phyloP scores from a whole-genome alignment of 2,797 vertebrate species.

The Potorous gilbertii region DNA sequence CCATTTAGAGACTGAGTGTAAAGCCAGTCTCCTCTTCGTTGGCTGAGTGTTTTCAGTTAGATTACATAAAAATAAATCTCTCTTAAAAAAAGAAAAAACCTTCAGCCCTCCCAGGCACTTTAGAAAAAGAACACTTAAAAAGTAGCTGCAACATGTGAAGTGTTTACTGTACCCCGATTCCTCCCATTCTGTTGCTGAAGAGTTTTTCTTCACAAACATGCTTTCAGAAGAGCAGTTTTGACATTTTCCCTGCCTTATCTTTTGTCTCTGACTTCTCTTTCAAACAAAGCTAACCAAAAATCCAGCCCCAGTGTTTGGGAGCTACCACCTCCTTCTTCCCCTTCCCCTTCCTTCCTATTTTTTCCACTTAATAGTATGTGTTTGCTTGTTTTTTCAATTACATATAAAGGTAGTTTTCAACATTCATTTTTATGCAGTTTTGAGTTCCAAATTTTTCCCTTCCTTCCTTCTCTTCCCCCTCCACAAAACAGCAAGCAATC shows the following conservation, averaged over 20 bases:
- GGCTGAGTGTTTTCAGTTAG: background rate
- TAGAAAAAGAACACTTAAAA: slow-evolving; percentile 26
- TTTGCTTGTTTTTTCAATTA: background rate
- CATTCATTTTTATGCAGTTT: background rate
- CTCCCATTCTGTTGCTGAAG: slow-evolving; percentile 22
- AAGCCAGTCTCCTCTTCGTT: slow-evolving; percentile 13
- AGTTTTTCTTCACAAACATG: slow-evolving; percentile 27
- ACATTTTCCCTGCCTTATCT: slow-evolving; percentile 20
- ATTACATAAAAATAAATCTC: slow-evolving; percentile 31
- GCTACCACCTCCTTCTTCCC: slow-evolving; percentile 18
- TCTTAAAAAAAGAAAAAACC: background rate
- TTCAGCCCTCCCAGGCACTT: background rate
- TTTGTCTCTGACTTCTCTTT: slow-evolving; percentile 33
- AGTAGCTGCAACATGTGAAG: slow-evolving; percentile 18
- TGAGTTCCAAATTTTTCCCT: background rate
- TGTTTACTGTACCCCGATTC: background rate
- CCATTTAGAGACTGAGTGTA: slow-evolving; percentile 29
- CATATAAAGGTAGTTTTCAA: background rate
- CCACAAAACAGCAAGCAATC: background rate
- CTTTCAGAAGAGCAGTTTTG: slow-evolving; percentile 44
- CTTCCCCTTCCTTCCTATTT: background rate
- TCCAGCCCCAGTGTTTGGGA: background rate
- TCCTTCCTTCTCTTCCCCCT: background rate
- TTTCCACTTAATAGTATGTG: background rate
- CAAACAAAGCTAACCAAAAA: slow-evolving; percentile 23